Evolutionary conservation across 2,888 invertebrate genomes (phyloP).

Genomic region (Drosophila multiciliata): DNA sequence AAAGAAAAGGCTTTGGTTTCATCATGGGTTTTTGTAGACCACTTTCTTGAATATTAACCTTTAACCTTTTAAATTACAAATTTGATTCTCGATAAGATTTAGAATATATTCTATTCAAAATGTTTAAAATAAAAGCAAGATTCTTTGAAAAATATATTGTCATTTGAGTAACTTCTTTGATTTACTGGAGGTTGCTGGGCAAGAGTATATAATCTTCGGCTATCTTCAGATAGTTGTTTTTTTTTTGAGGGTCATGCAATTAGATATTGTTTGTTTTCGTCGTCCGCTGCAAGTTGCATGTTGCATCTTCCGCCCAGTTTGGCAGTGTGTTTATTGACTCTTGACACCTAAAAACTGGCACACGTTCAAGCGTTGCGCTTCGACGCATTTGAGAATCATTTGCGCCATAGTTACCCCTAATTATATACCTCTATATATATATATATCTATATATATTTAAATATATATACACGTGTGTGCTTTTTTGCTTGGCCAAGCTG

Average conservation of each 20-base stretch:
- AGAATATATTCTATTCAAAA: neutral
- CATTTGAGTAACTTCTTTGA: neutral
- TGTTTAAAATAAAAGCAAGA: too few relatives aligned
- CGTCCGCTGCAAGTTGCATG: constrained; percentile 24
- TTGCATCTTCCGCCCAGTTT: constrained; percentile 33
- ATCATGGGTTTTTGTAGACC: neutral
- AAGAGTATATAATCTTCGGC: neutral
- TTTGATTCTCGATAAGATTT: neutral
- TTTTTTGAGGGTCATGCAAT: constrained; percentile 1
- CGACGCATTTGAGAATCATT: constrained; percentile 69
- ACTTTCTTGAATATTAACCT: neutral
- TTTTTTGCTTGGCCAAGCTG: constrained; percentile 14
- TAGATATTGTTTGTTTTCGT: constrained; percentile 36
- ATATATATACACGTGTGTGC: constrained; percentile 1
- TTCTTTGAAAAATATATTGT: neutral
- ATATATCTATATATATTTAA: neutral
- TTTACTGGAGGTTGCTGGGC: neutral
- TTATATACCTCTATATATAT: constrained; percentile 36
- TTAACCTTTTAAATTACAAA: too few relatives aligned
- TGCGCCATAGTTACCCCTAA: constrained; percentile 59
- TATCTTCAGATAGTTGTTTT: neutral
- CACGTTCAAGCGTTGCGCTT: constrained; percentile 57
- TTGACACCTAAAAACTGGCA: constrained; percentile 71
- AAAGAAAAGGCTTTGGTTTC: neutral
- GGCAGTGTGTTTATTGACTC: constrained; percentile 18